phyloP scores from a whole-genome alignment of 2,888 invertebrate species.

The Tetragonula carbonaria region DNA sequence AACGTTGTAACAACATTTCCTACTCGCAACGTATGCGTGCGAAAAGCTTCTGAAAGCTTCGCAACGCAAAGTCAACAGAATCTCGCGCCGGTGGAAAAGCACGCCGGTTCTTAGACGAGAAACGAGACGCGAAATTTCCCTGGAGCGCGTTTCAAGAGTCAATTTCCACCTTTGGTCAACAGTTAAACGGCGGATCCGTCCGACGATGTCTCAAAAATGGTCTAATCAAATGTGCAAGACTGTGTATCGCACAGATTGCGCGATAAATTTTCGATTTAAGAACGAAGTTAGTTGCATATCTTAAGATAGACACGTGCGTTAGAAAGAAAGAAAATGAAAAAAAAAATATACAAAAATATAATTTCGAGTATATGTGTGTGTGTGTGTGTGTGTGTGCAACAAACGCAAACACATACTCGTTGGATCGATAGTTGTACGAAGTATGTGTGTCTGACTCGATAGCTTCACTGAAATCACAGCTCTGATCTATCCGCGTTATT shows the following conservation, averaged over 20 bases:
- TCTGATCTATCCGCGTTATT: neutral
- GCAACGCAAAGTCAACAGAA: no score
- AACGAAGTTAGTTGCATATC: no score
- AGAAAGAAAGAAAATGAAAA: no score
- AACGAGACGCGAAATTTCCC: neutral
- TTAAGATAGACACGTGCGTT: no score
- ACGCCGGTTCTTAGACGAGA: neutral
- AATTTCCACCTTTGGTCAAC: neutral
- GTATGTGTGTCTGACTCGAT: neutral
- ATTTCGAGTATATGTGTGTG: neutral
- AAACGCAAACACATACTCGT: neutral
- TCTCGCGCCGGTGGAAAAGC: neutral
- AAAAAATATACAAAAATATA: no score
- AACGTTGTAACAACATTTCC: no score
- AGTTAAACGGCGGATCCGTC: neutral
- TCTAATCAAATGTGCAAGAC: neutral
- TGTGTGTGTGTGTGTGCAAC: neutral
- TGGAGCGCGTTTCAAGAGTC: neutral
- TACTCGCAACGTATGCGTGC: no score
- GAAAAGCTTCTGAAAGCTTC: no score
- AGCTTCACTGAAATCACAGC: neutral
- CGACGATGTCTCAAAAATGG: neutral
- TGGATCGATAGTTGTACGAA: constrained; percentile 17
- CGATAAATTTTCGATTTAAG: no score
- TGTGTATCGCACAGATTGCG: no score